phyloP scores from a whole-genome alignment of 2,113 vertebrate species.

The Mystacornis crossleyi region DNA sequence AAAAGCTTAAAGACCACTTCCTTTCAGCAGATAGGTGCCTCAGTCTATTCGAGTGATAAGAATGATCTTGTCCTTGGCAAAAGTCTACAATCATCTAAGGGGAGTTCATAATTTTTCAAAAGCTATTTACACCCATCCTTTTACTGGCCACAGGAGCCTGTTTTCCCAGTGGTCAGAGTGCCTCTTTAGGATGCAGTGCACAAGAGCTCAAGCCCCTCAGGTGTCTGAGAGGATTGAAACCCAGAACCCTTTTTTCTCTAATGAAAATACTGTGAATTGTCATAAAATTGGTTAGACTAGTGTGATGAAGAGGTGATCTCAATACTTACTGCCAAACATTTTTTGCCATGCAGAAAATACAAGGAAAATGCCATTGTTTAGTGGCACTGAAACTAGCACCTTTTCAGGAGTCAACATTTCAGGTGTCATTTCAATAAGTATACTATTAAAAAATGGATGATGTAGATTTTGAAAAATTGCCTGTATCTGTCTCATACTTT shows the following conservation, averaged over 20 bases:
- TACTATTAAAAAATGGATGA: background rate
- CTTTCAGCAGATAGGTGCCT: background rate
- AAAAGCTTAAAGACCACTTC: background rate
- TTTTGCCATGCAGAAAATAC: background rate
- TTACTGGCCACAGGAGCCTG: background rate
- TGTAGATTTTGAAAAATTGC: background rate
- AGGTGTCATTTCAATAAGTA: background rate
- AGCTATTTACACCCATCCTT: background rate
- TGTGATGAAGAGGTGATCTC: background rate
- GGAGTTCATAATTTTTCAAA: background rate
- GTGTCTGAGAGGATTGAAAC: background rate
- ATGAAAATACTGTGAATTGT: background rate
- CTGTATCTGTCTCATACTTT: background rate
- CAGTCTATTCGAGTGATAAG: background rate
- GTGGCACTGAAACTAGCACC: background rate
- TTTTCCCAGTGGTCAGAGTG: background rate
- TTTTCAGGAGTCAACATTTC: background rate
- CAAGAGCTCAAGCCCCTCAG: background rate
- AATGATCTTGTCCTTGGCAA: background rate
- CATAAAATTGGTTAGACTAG: background rate
- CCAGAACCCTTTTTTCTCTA: background rate
- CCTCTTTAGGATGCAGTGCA: background rate
- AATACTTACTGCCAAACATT: background rate
- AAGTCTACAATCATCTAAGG: background rate
- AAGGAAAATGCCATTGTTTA: background rate